Percentiles rank a stretch among this genome's conserved stretches.
Conservation (phyloP, 2,888 invertebrate genomes). For the Arge pagana region DNA sequence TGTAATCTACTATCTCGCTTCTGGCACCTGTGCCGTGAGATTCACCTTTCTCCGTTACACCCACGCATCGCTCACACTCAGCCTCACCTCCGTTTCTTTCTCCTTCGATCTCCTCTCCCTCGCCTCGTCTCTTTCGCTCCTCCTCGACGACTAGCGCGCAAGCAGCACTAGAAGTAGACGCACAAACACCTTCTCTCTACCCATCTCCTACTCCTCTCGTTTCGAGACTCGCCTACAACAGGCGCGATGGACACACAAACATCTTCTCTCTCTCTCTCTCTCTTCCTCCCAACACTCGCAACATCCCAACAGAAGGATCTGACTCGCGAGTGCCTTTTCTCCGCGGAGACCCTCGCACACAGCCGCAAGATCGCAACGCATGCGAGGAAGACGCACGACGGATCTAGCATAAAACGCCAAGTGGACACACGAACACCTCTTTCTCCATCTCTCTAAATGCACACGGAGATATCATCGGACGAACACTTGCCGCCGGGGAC, state of each 20-base stretch:
- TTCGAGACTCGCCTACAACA: slow-evolving; percentile 25
- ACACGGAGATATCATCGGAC: slow-evolving; percentile 23
- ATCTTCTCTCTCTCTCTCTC: slow-evolving; percentile 31
- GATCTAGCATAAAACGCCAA: too few relatives aligned
- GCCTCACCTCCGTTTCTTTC: too few relatives aligned
- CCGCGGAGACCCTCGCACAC: slow-evolving; percentile 17
- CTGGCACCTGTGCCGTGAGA: slow-evolving; percentile 20
- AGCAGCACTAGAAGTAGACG: too few relatives aligned
- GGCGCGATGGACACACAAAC: slow-evolving; percentile 21
- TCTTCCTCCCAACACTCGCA: neutral
- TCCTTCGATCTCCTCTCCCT: too few relatives aligned
- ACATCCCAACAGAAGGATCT: slow-evolving; percentile 3
- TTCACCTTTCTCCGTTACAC: slow-evolving; percentile 5
- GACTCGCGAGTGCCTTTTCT: neutral
- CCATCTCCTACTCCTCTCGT: neutral
- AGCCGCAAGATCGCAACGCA: slow-evolving; percentile 24
- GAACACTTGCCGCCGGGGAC: slow-evolving; percentile 23
- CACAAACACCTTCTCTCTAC: too few relatives aligned
- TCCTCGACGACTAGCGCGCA: too few relatives aligned
- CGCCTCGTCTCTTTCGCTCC: too few relatives aligned
- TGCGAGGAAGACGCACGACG: too few relatives aligned
- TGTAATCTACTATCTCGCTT: neutral
- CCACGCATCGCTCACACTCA: too few relatives aligned
- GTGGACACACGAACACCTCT: slow-evolving; percentile 30
- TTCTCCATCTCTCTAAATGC: slow-evolving; percentile 19